Evolutionary conservation across 2,888 invertebrate species (phyloP).

Genomic region (Caenorhabditis imperialis): DNA sequence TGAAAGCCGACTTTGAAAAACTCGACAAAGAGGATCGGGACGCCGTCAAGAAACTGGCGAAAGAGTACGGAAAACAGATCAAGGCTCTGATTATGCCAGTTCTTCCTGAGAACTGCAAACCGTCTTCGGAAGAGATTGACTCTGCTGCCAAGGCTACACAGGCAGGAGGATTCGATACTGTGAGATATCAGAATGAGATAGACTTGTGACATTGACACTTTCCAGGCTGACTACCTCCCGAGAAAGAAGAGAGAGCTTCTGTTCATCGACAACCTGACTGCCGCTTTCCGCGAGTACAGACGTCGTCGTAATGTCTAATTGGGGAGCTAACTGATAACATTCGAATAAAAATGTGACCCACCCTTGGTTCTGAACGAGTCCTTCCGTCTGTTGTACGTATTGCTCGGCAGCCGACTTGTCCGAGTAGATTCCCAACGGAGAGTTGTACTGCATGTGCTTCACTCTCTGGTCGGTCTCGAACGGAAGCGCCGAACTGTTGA

Average conservation of each 20-base stretch:
- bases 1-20: slow-evolving; percentile 34
- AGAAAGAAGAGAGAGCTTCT: slow-evolving; percentile 33
- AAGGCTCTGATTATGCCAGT: slow-evolving; percentile 42
- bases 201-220: too few relatives aligned
- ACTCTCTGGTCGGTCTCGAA: slow-evolving; percentile 68
- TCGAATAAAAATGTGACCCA: slow-evolving; percentile 6
- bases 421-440: slow-evolving; percentile 67
- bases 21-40: slow-evolving; percentile 45
- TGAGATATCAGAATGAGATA: neutral
- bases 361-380: slow-evolving; percentile 68
- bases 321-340: too few relatives aligned
- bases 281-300: slow-evolving; percentile 41
- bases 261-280: slow-evolving; percentile 39
- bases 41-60: slow-evolving; percentile 46
- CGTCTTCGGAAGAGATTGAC: neutral
- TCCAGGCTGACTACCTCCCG: slow-evolving; percentile 27
- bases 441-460: slow-evolving; percentile 66
- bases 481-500: slow-evolving; percentile 66
- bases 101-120: slow-evolving; percentile 31
- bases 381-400: slow-evolving; percentile 72
- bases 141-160: slow-evolving; percentile 9
- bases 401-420: slow-evolving; percentile 71
- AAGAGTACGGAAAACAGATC: slow-evolving; percentile 50
- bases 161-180: slow-evolving; percentile 38
- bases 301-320: neutral